phyloP scores from a whole-genome alignment of 2,797 vertebrate genomes.

The Schizothorax lantsangensis region DNA sequence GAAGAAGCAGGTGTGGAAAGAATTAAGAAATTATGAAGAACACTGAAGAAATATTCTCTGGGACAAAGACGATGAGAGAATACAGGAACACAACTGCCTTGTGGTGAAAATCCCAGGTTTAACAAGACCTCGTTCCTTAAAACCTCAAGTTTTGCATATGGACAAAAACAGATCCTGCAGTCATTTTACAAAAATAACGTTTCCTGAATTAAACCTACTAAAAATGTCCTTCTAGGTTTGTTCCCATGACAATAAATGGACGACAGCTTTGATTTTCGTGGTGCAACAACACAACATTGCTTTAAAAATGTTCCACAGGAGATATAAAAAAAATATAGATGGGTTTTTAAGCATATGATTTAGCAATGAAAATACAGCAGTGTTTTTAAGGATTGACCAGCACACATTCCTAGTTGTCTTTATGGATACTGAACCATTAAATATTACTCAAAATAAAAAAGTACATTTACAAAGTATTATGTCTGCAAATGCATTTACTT shows the following conservation, averaged over 20 bases:
- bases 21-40: constrained; percentile 35
- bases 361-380: constrained; percentile 9
- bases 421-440: not conserved
- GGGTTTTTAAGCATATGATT: constrained; percentile 4
- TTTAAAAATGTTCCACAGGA: not conserved
- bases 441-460: not conserved
- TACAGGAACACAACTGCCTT: constrained; percentile 48
- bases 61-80: constrained; percentile 21
- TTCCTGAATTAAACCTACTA: constrained; percentile 49
- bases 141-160: constrained; percentile 23
- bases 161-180: constrained; percentile 38
- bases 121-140: constrained; percentile 19
- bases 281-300: not conserved
- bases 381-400: not conserved
- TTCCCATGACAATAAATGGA: constrained; percentile 43
- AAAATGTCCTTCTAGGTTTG: constrained; percentile 41
- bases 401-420: not conserved
- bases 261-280: constrained; percentile 60
- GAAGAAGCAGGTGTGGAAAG: constrained; percentile 20
- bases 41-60: constrained; percentile 30
- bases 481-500: not conserved
- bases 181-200: constrained; percentile 46
- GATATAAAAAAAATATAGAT: constrained; percentile 15
- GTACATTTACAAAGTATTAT: not conserved
- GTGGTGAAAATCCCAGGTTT: constrained; percentile 38